Evolutionary conservation across 1,140 invertebrate species (phyloP).

Genomic region (Nasonia giraulti): DNA sequence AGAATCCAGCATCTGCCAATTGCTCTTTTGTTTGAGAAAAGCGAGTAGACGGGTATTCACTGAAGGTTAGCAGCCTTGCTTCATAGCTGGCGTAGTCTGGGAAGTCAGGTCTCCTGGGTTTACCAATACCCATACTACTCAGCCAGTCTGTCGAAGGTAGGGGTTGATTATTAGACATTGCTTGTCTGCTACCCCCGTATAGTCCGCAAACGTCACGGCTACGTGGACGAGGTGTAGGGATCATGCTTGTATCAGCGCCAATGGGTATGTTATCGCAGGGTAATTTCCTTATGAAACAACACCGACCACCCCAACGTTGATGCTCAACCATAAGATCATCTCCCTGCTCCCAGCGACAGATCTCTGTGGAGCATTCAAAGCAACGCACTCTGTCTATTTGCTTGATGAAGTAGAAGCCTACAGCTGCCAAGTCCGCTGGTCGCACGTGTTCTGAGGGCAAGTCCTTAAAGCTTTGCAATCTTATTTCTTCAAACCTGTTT

Average conservation of each 20-base stretch:
- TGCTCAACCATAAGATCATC: constrained; percentile 90
- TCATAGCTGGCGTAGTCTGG: constrained; percentile 79
- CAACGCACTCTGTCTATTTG: too few species aligned
- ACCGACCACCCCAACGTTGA: constrained; percentile 84
- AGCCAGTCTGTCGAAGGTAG: constrained; percentile 64
- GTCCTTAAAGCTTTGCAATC: constrained; percentile 63
- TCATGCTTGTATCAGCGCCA: constrained; percentile 63
- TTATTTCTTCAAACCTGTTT: too few species aligned
- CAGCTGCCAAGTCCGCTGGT: too few species aligned
- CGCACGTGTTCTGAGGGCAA: too few species aligned
- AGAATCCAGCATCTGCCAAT: constrained; percentile 91
- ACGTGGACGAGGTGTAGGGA: constrained; percentile 58
- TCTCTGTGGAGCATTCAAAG: constrained; percentile 86
- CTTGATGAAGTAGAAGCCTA: too few species aligned
- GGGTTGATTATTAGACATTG: constrained; percentile 70
- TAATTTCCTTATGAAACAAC: constrained; percentile 81
- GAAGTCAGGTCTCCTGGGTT: constrained; percentile 74
- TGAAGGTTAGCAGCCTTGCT: constrained; percentile 82
- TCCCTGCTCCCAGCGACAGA: constrained; percentile 84
- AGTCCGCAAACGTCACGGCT: constrained; percentile 79
- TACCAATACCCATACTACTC: constrained; percentile 59
- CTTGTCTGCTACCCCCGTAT: constrained; percentile 60
- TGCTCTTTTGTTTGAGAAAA: constrained; percentile 85
- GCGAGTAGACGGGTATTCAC: constrained; percentile 81
- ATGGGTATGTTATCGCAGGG: constrained; percentile 80